phyloP scores from a whole-genome alignment of 2,888 invertebrate species.

The Drosophila villosipedis region DNA sequence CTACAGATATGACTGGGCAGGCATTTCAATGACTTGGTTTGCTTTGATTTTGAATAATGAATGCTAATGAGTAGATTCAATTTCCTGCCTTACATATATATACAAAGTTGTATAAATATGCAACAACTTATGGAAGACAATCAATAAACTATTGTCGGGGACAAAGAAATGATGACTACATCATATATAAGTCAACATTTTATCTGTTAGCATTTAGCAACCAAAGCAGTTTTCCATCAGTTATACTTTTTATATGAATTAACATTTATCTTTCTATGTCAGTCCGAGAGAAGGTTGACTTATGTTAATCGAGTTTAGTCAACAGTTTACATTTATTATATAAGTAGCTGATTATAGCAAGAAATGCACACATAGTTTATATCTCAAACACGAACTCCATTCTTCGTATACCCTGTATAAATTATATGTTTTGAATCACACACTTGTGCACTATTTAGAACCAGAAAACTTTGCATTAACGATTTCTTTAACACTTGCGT shows the following conservation, averaged over 20 bases:
- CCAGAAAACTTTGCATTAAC: background rate
- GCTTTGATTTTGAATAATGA: constrained; percentile 18
- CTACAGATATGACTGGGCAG: constrained; percentile 19
- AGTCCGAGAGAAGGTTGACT: background rate
- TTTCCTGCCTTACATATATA: background rate
- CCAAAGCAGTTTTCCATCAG: background rate
- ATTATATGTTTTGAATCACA: background rate
- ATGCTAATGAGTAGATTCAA: constrained; percentile 41
- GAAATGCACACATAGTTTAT: background rate
- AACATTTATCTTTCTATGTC: background rate
- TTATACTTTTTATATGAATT: background rate
- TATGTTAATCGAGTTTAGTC: background rate
- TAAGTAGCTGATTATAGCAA: background rate
- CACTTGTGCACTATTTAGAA: background rate
- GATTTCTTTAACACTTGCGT: background rate
- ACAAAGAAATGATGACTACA: background rate
- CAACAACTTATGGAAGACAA: constrained; percentile 7
- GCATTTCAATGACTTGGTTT: constrained; percentile 32
- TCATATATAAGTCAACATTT: background rate
- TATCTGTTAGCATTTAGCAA: constrained; percentile 1
- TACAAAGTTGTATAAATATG: background rate
- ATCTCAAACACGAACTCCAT: background rate
- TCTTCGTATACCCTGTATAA: background rate
- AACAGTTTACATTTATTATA: background rate
- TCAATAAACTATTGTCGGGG: background rate